Base-by-base conservation (phyloP, 2,797 vertebrate genomes). In the Anableps anableps region DNA sequence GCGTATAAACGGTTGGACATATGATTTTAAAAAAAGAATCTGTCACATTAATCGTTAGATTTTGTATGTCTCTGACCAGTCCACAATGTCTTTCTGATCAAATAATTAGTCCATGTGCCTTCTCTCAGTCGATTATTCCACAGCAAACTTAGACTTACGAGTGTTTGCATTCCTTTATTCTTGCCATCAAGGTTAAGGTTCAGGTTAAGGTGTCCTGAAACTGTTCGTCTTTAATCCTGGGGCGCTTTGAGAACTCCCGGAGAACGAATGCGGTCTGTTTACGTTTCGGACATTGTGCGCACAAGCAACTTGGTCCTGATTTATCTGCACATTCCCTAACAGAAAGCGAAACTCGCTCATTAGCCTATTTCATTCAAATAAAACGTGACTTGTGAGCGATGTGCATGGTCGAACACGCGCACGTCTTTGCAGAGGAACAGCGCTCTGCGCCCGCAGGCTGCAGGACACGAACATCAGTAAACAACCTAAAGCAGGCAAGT, bases 401-500 rank as follows among this genome's bases (percentile, higher is more conserved):
- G 19, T 21, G 29, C 58, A 34, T 19, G 62, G 7, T n/a, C 29
- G 16, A 51, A 62, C 47, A 41, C 71, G 45, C 73, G 26, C 10
- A 51, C 29, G n/a, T 23, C 50, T 21, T 51, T 2, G 0, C 53
- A 55, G 53, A 55, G 53, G 23, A 2, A 26, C 55, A 23, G 53
- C 47, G 47, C 7, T 10, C 53, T 68, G 29, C 13, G 70, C 50
- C 21, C 79, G 77, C 75, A 26, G 77, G 72, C 78, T 80, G 82
- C 60, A 3, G 76, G 45, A 73, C 73, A 21, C 0, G 36, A 51
- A 82, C 73, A 71, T 47, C 77, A 77, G 96, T 94, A 95, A 97
- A 95, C 96, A 96, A 96, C 93, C 96, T 92, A 86, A 92, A 96
- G 96, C 96, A 91, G 93, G 89, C 94, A 94, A 94, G 97, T 97